Base-by-base conservation (phyloP, 2,113 vertebrate genomes). In the Notechis scutatus region DNA sequence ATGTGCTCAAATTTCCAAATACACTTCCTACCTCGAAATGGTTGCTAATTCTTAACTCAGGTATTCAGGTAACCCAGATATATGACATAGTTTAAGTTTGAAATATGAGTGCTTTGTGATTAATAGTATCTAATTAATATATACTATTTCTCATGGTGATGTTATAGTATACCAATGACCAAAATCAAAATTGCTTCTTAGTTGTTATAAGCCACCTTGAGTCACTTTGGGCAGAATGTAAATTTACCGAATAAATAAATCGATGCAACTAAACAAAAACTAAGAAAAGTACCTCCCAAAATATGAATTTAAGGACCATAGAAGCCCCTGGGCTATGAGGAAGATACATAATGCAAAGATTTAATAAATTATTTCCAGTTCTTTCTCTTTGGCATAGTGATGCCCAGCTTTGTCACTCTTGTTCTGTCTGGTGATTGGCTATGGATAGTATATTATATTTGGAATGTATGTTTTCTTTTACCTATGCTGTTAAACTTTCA, bases 11-110 rank as follows among this genome's bases (percentile, higher is more conserved):
- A 39, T 81, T 81, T 81, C 34, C 74, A 81, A 74, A 39, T 81
- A 81, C 7, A 20, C 34, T 81, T 81, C 34, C 34, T 81, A 39
- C 15, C 34, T 81, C 34, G 42, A 81, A 81, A 42, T 42, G 34
- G 34, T 81, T 20, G 34, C 34, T 20, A 20, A 20, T 81, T 42
- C 1, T 39, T 26, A 23, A 39, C 21, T 88, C n/a, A 39, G 29
- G 10, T 57, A 14, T 56, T 57, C 34, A 4, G 52, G 14, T 55
- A 55, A 55, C 52, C 20, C 11, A 88, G 54, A 87, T 29, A 95
- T 94, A 96, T 96, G 96, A 94, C 95, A 96, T 93, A 88, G 94
- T 95, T 96, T 94, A 94, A 95, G 93, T 61, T 86, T 56, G 91
- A 93, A 94, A 92, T 85, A 94, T 93, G 91, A 93, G 87, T 93